A percentile compares a stretch with the other conserved stretches of the same genome.
Conservation (phyloP, 2,113 vertebrate genomes). For the Malurus elegans region DNA sequence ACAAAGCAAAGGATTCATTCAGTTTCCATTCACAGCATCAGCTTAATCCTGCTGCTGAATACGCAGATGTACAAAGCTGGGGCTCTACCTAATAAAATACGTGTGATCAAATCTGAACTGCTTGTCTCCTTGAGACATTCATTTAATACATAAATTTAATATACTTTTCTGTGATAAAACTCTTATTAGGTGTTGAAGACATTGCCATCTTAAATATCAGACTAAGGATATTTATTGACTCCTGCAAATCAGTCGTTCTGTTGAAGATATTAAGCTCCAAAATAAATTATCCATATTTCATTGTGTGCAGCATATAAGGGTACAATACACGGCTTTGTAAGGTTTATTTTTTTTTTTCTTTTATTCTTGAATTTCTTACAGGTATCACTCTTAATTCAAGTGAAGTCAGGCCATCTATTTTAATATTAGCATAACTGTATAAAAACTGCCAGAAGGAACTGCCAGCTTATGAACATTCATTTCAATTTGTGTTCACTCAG, state of each 20-base stretch:
- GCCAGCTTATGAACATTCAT: background rate
- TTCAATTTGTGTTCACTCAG: background rate
- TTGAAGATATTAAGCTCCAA: background rate
- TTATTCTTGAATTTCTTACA: background rate
- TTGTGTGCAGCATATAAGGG: background rate
- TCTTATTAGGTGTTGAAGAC: conserved; percentile 16
- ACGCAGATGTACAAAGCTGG: background rate
- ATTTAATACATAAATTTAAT: conserved; percentile 42
- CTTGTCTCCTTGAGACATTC: conserved; percentile 15
- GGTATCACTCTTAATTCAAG: background rate
- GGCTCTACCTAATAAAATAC: conserved; percentile 8
- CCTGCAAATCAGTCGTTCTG: background rate
- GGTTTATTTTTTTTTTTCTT: background rate
- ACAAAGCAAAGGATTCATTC: background rate
- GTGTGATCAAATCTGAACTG: conserved; percentile 38
- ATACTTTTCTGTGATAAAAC: conserved; percentile 42
- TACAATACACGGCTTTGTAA: background rate
- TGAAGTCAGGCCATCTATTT: background rate
- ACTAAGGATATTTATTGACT: conserved; percentile 15
- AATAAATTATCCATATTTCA: background rate
- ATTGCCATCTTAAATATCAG: conserved; percentile 23
- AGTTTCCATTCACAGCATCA: background rate
- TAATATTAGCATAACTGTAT: background rate
- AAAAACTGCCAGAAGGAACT: background rate
- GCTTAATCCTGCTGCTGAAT: conserved; percentile 1